These are phyloP conservation scores for Seladonia tumulorum DNA, from an alignment of 2,888 invertebrate genomes.

Conservation along the genomic window DNA sequence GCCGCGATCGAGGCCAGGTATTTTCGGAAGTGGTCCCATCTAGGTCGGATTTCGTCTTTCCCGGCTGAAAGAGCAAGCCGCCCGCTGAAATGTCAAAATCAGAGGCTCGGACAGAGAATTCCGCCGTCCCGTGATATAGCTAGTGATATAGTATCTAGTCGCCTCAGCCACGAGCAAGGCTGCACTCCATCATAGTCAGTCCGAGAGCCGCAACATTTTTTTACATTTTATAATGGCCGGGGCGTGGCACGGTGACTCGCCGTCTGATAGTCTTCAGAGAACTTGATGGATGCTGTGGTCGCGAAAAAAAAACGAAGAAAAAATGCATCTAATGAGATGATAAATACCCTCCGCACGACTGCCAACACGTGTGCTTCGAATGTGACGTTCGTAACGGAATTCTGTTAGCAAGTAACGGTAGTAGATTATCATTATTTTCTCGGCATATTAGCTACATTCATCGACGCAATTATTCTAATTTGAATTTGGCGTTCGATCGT, in stretches of 20 bases:
- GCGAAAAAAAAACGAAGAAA: neutral
- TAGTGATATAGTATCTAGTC: neutral
- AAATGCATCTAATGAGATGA: neutral
- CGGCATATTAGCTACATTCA: neutral
- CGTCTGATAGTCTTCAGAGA: neutral
- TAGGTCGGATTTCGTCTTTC: neutral
- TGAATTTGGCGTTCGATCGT: conserved; percentile 14
- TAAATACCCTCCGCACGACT: neutral
- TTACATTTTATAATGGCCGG: conserved; percentile 15
- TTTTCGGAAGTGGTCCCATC: conserved; percentile 9
- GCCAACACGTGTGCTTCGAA: neutral
- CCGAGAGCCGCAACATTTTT: conserved; percentile 14
- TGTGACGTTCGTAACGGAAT: neutral
- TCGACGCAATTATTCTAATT: neutral
- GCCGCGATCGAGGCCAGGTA: neutral
- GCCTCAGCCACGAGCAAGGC: neutral
- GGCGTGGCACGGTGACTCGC: conserved; percentile 40
- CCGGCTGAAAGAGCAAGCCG: conserved; percentile 8
- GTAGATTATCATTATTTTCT: neutral
- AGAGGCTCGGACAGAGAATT: conserved; percentile 5
- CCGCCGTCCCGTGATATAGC: neutral
- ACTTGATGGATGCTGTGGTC: neutral
- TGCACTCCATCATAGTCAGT: conserved; percentile 10
- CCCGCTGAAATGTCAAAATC: conserved; percentile 45
- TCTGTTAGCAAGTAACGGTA: neutral